Evolutionary conservation across 2,113 vertebrate genomes (phyloP), one percentile per base, ranked within the genome.

Genomic region (Neolamprologus tretocephalus): DNA sequence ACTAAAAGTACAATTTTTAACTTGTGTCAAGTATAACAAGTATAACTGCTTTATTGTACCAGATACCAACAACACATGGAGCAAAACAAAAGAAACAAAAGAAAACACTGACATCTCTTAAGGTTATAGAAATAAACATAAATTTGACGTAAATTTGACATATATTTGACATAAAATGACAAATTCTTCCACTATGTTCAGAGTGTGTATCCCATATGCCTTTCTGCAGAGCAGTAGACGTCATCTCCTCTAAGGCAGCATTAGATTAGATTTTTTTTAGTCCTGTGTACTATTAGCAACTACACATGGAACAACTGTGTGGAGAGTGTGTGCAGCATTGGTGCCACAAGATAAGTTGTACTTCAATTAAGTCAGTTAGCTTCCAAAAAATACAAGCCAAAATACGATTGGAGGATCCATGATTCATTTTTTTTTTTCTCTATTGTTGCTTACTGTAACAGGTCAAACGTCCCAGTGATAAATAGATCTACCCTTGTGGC

Each of bases 381-480:
- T 71, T 31, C 7, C 51, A 47, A 82, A 54, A 37, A 28, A 54
- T 26, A 14, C 12, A 31, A 58, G 28, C 6, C 21, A 28, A 57
- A 16, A 35, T 13, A 3, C 6, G 13, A 47, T 35, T 16, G 26
- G 12, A 26, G 49, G 17, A 26, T 40, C 21, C 21, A 21, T 82
- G 57, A 81, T 49, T 85, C 2, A 16, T 37, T 0, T 0, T 23
- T 81, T 85, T 81, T 83, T 21, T 21, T 21, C 61, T 73, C n/a
- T 13, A 7, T 40, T 49, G 63, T 73, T 80, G 17, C 86, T 82
- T 73, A 31, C n/a, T 83, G 47, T 75, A 40, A 45, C 21, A 31
- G 88, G 84, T 93, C 82, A 91, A 35, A 86, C 54, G 19, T 61
- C 84, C 79, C 81, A 78, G 81, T 79, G 75, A 81, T 81, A 42